Evolutionary conservation across 2,797 vertebrate genomes (phyloP).

Genomic region (Yasuhikotakia modesta): DNA sequence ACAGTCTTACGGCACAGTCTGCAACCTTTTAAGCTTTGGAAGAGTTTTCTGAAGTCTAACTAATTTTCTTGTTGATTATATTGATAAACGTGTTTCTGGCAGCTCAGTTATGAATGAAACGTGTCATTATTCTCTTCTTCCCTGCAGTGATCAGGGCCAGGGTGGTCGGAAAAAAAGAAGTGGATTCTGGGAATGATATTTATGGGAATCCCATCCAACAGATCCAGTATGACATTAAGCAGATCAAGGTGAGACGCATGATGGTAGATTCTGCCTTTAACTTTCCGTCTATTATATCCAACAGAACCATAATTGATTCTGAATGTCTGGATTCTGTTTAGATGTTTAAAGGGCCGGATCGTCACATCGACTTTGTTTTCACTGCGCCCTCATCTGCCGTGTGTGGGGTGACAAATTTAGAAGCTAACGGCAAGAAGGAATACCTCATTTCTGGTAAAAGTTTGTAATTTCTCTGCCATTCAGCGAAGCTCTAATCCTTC

Average conservation of each 20-base stretch:
- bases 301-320: not conserved
- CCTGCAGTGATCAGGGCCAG: conserved; percentile 94
- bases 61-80: not conserved
- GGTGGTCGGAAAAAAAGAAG: conserved; percentile 87
- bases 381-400: conserved; percentile 93
- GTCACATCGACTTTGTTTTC: conserved; percentile 89
- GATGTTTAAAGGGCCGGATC: conserved; percentile 97
- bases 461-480: conserved; percentile 14
- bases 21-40: too few relatives aligned
- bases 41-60: not conserved
- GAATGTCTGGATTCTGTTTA: conserved; percentile 55
- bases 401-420: conserved; percentile 90
- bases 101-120: not conserved
- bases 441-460: conserved; percentile 92
- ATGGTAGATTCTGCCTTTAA: not conserved
- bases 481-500: conserved; percentile 22
- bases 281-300: not conserved
- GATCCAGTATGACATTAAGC: conserved; percentile 96
- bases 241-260: conserved; percentile 86
- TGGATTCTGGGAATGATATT: conserved; percentile 91
- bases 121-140: conserved; percentile 18
- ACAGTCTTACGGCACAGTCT: too few relatives aligned
- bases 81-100: not conserved
- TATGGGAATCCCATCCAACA: conserved; percentile 97
- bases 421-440: conserved; percentile 91